Conservation (phyloP, 2,888 invertebrate species). For the Oscheius sp. region DNA sequence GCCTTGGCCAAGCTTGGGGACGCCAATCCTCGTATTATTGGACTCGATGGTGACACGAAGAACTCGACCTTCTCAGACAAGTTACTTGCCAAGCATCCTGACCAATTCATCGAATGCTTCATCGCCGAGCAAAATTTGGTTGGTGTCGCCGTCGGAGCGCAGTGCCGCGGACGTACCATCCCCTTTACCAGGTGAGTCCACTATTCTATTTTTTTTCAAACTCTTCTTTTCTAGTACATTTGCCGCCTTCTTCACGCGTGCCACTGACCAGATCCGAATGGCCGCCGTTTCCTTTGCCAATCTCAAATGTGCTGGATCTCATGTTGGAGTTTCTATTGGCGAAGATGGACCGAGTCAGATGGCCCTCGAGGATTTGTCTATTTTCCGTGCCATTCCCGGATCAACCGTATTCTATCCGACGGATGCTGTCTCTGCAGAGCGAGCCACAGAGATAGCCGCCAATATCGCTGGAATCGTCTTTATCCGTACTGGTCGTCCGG, state of each 20-base stretch:
- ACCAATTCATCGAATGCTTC: slow-evolving; percentile 93
- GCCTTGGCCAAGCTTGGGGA: slow-evolving; percentile 88
- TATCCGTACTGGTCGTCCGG: slow-evolving; percentile 93
- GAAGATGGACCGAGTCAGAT: slow-evolving; percentile 87
- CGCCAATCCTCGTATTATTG: slow-evolving; percentile 82
- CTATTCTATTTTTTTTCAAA: neutral
- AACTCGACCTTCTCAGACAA: slow-evolving; percentile 97
- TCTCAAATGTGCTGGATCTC: slow-evolving; percentile 90
- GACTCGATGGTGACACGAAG: slow-evolving; percentile 96
- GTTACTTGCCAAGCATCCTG: slow-evolving; percentile 80
- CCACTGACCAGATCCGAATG: slow-evolving; percentile 98
- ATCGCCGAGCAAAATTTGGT: slow-evolving; percentile 90
- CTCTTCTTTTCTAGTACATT: slow-evolving; percentile 94
- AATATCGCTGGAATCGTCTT: slow-evolving; percentile 83
- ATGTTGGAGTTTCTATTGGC: slow-evolving; percentile 95
- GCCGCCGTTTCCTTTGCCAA: slow-evolving; percentile 98
- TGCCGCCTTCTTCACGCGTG: slow-evolving; percentile 95
- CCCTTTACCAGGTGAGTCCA: slow-evolving; percentile 81
- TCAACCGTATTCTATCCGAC: slow-evolving; percentile 81
- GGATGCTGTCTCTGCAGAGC: slow-evolving; percentile 91
- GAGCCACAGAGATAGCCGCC: slow-evolving; percentile 89
- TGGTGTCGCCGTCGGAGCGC: slow-evolving; percentile 91
- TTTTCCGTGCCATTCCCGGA: slow-evolving; percentile 91
- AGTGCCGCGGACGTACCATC: slow-evolving; percentile 90
- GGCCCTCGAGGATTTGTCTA: slow-evolving; percentile 96